Conservation (phyloP, 2,888 invertebrate species). For the Piscicola geometra region DNA sequence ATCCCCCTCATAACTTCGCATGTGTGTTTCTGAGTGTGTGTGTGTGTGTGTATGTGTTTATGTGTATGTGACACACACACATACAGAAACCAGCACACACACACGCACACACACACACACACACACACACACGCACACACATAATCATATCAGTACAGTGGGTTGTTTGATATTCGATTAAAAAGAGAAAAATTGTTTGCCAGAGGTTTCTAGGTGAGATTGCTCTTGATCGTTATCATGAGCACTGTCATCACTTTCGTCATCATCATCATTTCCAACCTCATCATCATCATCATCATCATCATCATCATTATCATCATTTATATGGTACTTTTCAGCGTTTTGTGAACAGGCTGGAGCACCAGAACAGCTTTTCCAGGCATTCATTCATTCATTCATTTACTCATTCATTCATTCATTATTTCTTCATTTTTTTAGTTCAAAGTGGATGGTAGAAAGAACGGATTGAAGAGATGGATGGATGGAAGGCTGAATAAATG, state of each 20-base stretch:
- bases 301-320: too few species aligned
- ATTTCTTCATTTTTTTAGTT: too few species aligned
- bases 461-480: slow-evolving; percentile 16
- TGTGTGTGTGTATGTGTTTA: neutral
- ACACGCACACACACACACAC: neutral
- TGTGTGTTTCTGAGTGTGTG: neutral
- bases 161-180: slow-evolving; percentile 13
- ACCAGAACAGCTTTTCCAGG: too few species aligned
- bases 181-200: neutral
- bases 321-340: too few species aligned
- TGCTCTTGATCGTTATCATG: neutral
- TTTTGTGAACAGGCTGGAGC: too few species aligned
- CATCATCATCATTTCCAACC: slow-evolving; percentile 1
- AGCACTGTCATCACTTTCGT: neutral
- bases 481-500: slow-evolving; percentile 13
- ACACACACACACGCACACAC: neutral
- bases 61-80: neutral
- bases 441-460: neutral
- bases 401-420: too few species aligned
- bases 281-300: too few species aligned
- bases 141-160: neutral
- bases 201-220: neutral
- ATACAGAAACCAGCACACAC: neutral
- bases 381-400: too few species aligned
- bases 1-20: neutral